phyloP scores from a whole-genome alignment of 2,888 invertebrate species.

The Nemoura dubitans region DNA sequence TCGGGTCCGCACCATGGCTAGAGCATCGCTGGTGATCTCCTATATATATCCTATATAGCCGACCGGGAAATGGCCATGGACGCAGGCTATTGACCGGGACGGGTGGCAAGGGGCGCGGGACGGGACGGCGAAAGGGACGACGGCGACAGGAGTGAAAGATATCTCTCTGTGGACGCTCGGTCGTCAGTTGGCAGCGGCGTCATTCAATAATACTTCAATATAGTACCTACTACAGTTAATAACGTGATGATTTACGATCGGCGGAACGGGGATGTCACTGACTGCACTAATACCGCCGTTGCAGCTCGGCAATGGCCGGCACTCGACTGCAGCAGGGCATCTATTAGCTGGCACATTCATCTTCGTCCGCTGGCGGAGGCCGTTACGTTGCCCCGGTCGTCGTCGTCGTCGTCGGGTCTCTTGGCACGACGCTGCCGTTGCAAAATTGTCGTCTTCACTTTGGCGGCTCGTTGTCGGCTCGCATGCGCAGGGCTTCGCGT shows the following conservation, averaged over 20 bases:
- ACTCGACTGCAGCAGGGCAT: neutral
- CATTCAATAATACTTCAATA: slow-evolving; percentile 29
- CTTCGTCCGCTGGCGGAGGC: slow-evolving; percentile 23
- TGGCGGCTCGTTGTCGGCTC: no score
- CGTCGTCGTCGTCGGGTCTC: neutral
- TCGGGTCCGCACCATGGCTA: neutral
- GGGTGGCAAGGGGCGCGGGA: neutral
- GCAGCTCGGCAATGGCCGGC: neutral
- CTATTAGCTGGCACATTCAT: slow-evolving; percentile 22
- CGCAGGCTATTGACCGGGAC: neutral
- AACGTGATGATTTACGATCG: slow-evolving; percentile 2
- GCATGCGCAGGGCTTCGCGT: no score
- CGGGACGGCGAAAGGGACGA: neutral
- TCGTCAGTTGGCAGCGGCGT: neutral
- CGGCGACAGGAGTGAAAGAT: neutral
- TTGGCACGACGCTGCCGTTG: neutral
- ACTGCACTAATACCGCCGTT: neutral
- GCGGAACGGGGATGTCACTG: neutral
- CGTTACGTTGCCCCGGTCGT: neutral
- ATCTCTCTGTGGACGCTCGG: neutral
- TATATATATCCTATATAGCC: no score
- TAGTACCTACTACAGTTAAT: neutral
- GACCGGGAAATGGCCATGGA: neutral
- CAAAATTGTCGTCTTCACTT: no score
- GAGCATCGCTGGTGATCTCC: neutral